Conservation (phyloP, 2,888 invertebrate genomes). For the Danaus chrysippus region DNA sequence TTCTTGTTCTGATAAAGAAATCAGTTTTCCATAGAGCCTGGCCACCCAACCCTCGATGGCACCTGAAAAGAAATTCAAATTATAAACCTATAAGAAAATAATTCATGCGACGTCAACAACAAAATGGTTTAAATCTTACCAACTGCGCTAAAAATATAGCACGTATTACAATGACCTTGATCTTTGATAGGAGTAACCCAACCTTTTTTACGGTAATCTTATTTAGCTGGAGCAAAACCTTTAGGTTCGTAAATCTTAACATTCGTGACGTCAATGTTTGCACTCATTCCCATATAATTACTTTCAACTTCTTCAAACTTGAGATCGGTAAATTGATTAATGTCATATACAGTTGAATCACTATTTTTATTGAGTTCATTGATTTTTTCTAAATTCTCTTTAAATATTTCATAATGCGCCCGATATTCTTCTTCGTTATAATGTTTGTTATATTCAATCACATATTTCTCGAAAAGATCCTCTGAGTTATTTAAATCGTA, state of each 20-base stretch:
- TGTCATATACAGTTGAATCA: constrained; percentile 10
- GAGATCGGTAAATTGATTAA: constrained; percentile 22
- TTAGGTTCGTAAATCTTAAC: constrained; percentile 9
- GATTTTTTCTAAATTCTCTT: constrained; percentile 16
- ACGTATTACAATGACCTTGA: constrained; percentile 24
- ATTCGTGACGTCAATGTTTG: not conserved
- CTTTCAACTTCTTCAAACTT: constrained; percentile 20
- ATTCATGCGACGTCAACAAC: too few species aligned
- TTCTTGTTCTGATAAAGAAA: too few species aligned
- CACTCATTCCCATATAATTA: constrained; percentile 9
- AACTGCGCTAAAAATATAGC: constrained; percentile 25
- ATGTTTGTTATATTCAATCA: constrained; percentile 14
- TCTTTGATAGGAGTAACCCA: constrained; percentile 26
- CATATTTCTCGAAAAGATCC: constrained; percentile 16
- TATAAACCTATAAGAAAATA: too few species aligned
- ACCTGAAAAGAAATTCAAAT: too few species aligned
- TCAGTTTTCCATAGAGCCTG: too few species aligned
- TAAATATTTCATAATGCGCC: constrained; percentile 18
- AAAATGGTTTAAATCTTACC: constrained; percentile 16
- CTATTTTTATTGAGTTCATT: constrained; percentile 18
- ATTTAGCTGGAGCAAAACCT: constrained; percentile 14
- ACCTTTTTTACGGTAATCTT: constrained; percentile 22
- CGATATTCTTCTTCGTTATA: constrained; percentile 11
- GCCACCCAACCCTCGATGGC: too few species aligned
- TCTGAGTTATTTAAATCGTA: constrained; percentile 16